Percentiles rank a stretch among this genome's conserved stretches.
These are phyloP conservation scores for Oreocharis arfaki DNA, from an alignment of 2,113 vertebrate species.

Conservation along the genomic window DNA sequence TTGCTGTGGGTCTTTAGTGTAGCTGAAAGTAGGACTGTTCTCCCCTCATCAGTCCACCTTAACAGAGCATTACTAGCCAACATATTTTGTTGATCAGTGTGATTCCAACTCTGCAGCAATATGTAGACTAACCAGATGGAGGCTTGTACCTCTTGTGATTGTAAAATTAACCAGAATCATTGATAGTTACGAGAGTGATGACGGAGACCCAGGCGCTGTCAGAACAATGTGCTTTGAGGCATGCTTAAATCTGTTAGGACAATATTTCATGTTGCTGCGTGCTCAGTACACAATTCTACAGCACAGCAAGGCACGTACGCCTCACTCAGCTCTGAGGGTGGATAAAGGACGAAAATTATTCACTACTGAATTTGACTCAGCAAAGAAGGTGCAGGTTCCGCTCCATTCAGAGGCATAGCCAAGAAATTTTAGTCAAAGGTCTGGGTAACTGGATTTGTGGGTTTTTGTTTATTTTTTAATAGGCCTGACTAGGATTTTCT, in stretches of 20 bases:
- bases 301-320: background rate
- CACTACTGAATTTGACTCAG: background rate
- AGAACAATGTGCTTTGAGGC: slow-evolving; percentile 59
- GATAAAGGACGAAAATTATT: background rate
- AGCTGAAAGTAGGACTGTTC: background rate
- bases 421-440: background rate
- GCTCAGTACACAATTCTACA: background rate
- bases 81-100: slow-evolving; percentile 57
- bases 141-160: slow-evolving; percentile 54
- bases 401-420: background rate
- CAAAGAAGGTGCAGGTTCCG: background rate
- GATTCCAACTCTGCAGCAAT: slow-evolving; percentile 36
- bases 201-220: slow-evolving; percentile 54
- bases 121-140: slow-evolving; percentile 64
- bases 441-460: background rate
- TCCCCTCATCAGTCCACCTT: slow-evolving; percentile 30
- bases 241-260: slow-evolving; percentile 58
- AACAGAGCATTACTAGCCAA: slow-evolving; percentile 23
- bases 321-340: background rate
- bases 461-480: background rate
- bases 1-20: accelerated
- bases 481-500: background rate
- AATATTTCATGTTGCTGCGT: slow-evolving; percentile 27
- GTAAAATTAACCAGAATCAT: slow-evolving; percentile 59
- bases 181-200: slow-evolving; percentile 53